A percentile compares a stretch with the other conserved stretches of the same genome.
phyloP scores from a whole-genome alignment of 64 coral and sea anemone genomes.

The Platygyra sinensis region DNA sequence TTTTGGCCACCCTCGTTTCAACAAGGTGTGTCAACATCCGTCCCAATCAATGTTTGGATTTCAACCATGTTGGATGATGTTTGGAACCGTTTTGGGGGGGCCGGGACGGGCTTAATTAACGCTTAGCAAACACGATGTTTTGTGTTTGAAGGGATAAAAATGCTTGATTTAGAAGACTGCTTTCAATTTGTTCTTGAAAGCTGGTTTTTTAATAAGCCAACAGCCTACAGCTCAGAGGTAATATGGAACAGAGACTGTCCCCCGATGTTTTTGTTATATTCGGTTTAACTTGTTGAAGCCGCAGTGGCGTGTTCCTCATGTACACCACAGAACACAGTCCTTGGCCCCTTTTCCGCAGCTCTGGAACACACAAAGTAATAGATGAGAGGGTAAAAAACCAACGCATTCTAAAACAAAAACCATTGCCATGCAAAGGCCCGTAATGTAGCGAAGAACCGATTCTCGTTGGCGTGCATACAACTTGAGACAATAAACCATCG shows the following conservation, averaged over 20 bases:
- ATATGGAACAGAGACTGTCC: slow-evolving; percentile 16
- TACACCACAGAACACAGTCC: slow-evolving; percentile 9
- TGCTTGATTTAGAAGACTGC: no score
- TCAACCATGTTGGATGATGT: no score
- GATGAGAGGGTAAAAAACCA: background rate
- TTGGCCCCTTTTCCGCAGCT: slow-evolving; percentile 1
- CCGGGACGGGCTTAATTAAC: no score
- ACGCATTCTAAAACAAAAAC: background rate
- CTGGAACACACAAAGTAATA: background rate
- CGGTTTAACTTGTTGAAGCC: background rate
- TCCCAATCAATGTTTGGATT: no score
- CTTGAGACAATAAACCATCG: slow-evolving; percentile 11
- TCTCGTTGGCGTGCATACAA: background rate
- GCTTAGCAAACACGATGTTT: no score
- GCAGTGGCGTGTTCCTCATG: background rate
- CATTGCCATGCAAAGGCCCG: background rate
- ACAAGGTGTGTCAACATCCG: no score
- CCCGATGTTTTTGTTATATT: background rate
- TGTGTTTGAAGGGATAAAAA: no score
- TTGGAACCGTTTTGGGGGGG: no score
- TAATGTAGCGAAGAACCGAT: background rate
- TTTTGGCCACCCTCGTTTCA: no score
- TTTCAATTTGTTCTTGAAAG: background rate
- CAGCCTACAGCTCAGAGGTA: slow-evolving; percentile 4
- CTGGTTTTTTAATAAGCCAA: background rate